Evolutionary conservation across 2,797 vertebrate species (phyloP).

Genomic region (Micrastur ruficollis): DNA sequence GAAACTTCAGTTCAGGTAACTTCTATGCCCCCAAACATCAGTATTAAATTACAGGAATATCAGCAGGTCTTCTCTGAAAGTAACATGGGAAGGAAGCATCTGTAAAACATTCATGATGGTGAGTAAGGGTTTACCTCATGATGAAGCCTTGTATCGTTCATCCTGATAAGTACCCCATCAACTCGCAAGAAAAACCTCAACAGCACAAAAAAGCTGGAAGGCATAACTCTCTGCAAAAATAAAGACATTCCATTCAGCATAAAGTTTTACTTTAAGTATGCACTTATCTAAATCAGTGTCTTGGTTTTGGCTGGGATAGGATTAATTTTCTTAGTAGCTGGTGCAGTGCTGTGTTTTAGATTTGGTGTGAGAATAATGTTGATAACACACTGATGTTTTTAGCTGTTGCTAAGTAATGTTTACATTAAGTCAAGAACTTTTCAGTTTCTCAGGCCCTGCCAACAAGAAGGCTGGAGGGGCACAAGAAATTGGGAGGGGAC

Average conservation of each 20-base stretch:
- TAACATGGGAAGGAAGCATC: not conserved
- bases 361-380: too few relatives aligned
- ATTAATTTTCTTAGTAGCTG: too few relatives aligned
- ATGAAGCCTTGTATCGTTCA: conserved; percentile 93
- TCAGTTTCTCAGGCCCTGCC: too few relatives aligned
- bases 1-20: not conserved
- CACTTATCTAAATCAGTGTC: not conserved
- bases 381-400: too few relatives aligned
- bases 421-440: too few relatives aligned
- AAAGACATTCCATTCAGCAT: not conserved
- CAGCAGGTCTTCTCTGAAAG: not conserved
- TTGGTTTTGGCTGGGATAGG: too few relatives aligned
- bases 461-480: too few relatives aligned
- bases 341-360: too few relatives aligned
- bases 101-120: not conserved
- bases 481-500: too few relatives aligned
- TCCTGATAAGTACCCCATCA: conserved; percentile 92
- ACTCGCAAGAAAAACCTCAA: conserved; percentile 94
- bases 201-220: conserved; percentile 93
- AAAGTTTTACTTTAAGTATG: not conserved
- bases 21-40: not conserved
- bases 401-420: too few relatives aligned
- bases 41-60: not conserved
- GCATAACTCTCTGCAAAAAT: conserved; percentile 91
- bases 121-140: conserved; percentile 80